Evolutionary conservation across 2,113 vertebrate species (phyloP), one percentile per base, ranked within the genome.

Genomic region (Anoplopoma fimbria): DNA sequence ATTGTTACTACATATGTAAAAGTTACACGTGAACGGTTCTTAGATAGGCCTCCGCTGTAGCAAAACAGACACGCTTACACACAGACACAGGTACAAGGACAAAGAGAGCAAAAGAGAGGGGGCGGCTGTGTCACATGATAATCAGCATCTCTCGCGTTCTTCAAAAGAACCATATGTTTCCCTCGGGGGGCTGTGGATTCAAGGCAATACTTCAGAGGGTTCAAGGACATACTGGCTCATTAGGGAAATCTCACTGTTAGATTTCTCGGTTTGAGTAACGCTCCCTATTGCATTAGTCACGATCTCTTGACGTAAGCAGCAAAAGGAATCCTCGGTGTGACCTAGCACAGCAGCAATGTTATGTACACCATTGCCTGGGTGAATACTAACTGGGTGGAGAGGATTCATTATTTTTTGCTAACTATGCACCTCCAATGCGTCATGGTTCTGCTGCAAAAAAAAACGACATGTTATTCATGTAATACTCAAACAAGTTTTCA

Each of bases 221-320:
- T 88, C 88, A 90, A 90, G 83, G 85, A 76, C 88, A 67, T 1
- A 15, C 42, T 23, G 57, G 73, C 85, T 90, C 85, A 79, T 69
- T 79, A 85, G 70, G 70, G 76, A 79, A 83, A 85, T 87, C 77
- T 78, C 55, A n/a, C 64, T 58, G 29, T 73, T 68, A 23, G 36
- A 79, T 83, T 77, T 27, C 36, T 74, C 25, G 36, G 60, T 89
- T 76, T 64, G 19, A 72, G 53, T 45, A 60, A 51, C 5, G 0
- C 51, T 74, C 55, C 60, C 19, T n/a, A 29, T 14, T 1, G 27
- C 61, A 67, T 51, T 33, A 17, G 27, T 36, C n/a, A 62, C n/a
- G 17, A 53, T 83, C 75, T 86, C 29, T 47, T 83, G 86, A 89
- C 49, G 62, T 81, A 72, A 84, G 75, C 61, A 80, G 36, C 10